Percentiles rank a stretch among this genome's conserved stretches.
These are phyloP conservation scores for Siphlonurus alternatus DNA, from an alignment of 2,888 invertebrate species.

Conservation along the genomic window DNA sequence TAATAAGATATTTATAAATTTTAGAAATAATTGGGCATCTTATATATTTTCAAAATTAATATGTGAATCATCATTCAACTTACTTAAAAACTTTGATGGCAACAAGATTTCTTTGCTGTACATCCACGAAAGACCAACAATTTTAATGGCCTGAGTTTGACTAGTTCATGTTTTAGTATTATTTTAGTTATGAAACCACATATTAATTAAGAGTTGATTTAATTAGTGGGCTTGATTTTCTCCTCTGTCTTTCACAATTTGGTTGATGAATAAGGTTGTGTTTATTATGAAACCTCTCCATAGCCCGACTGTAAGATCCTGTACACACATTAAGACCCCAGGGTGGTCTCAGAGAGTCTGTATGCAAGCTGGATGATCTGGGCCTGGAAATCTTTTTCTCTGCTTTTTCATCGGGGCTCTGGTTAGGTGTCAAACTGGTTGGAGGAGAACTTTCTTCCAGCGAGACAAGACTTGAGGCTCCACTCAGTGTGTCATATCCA, in stretches of 20 bases:
- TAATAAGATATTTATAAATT: too few relatives aligned
- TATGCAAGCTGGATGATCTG: not conserved
- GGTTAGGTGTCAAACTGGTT: slow-evolving; percentile 16
- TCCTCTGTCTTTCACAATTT: not conserved
- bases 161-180: not conserved
- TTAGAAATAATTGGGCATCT: too few relatives aligned
- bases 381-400: slow-evolving; percentile 2
- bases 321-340: slow-evolving; percentile 23
- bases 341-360: not conserved
- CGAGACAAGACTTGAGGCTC: slow-evolving; percentile 21
- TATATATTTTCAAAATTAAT: too few relatives aligned
- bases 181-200: not conserved
- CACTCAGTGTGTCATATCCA: slow-evolving; percentile 22
- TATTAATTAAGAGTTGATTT: not conserved
- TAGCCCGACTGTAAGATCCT: slow-evolving; percentile 28
- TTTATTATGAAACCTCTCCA: slow-evolving; percentile 24
- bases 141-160: not conserved
- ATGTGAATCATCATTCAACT: too few relatives aligned
- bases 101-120: too few relatives aligned
- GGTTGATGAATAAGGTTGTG: not conserved
- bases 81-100: too few relatives aligned
- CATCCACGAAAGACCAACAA: not conserved
- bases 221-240: not conserved
- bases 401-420: slow-evolving; percentile 13
- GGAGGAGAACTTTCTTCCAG: slow-evolving; percentile 21